Conservation (phyloP, 2,888 invertebrate genomes). For the Euspilapteryx auroguttella region DNA sequence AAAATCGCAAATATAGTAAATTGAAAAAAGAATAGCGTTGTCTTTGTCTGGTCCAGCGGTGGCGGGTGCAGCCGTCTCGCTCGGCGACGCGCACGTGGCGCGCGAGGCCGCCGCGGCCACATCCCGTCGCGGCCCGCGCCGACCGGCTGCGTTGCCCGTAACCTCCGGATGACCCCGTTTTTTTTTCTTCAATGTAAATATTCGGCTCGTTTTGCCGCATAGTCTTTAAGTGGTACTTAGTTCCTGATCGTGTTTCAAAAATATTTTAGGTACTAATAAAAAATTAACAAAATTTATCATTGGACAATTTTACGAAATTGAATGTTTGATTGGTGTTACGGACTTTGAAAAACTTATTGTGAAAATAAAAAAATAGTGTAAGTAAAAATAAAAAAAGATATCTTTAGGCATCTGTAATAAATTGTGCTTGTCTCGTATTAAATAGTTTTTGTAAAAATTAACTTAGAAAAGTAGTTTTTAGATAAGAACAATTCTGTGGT, state of each 20-base stretch:
- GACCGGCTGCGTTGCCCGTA: conserved; percentile 57
- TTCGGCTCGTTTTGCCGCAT: conserved; percentile 56
- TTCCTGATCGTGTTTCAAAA: too few species aligned
- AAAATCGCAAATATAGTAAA: conserved; percentile 58
- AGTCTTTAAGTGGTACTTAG: conserved; percentile 58
- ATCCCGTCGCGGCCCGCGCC: conserved; percentile 56
- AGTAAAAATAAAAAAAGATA: background rate
- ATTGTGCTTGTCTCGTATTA: too few species aligned
- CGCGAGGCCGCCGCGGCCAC: conserved; percentile 25
- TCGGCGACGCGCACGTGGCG: conserved; percentile 44
- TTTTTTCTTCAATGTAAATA: conserved; percentile 60
- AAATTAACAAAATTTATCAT: too few species aligned
- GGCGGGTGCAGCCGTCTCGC: conserved; percentile 14
- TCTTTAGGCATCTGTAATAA: too few species aligned
- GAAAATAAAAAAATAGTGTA: background rate
- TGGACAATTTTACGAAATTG: conserved; percentile 13
- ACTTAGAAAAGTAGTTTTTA: too few species aligned
- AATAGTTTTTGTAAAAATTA: too few species aligned
- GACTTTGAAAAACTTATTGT: too few species aligned
- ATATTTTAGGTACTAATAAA: too few species aligned
- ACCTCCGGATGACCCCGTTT: conserved; percentile 60
- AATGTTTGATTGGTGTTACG: too few species aligned
- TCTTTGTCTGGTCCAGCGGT: background rate
- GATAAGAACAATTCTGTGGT: too few species aligned
- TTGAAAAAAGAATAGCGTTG: conserved; percentile 40